Conservation (phyloP, 2,113 vertebrate species). For the Scytalopus superciliaris region DNA sequence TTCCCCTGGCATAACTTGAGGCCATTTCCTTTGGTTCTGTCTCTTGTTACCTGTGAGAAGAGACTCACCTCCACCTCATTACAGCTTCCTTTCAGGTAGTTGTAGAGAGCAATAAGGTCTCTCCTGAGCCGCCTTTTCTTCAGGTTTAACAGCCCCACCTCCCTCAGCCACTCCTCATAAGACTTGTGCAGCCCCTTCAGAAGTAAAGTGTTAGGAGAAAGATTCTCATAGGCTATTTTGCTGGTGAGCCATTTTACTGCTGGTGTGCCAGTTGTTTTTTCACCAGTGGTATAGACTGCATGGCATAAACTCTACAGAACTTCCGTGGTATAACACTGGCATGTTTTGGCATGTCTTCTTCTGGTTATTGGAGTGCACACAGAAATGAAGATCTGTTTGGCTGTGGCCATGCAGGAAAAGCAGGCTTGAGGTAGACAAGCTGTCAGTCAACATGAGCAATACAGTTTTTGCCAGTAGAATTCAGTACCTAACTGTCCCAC, state of each 20-base stretch:
- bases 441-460: background rate
- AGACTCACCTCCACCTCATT: background rate
- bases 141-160: background rate
- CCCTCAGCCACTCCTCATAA: background rate
- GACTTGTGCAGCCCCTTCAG: background rate
- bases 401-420: accelerated
- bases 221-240: background rate
- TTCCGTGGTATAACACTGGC: background rate
- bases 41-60: background rate
- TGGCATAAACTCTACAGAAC: background rate
- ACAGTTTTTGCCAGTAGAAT: background rate
- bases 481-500: background rate
- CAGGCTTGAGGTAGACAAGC: background rate
- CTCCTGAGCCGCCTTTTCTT: background rate
- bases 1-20: background rate
- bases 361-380: background rate
- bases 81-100: background rate
- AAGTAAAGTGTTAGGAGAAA: background rate
- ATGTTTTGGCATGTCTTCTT: background rate
- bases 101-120: background rate
- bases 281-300: no score
- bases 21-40: background rate
- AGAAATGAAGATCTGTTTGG: background rate
- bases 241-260: background rate
- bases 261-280: background rate